A percentile compares a stretch with the other conserved stretches of the same genome.
Conservation (phyloP, 2,888 invertebrate species). For the Pammene aurita region DNA sequence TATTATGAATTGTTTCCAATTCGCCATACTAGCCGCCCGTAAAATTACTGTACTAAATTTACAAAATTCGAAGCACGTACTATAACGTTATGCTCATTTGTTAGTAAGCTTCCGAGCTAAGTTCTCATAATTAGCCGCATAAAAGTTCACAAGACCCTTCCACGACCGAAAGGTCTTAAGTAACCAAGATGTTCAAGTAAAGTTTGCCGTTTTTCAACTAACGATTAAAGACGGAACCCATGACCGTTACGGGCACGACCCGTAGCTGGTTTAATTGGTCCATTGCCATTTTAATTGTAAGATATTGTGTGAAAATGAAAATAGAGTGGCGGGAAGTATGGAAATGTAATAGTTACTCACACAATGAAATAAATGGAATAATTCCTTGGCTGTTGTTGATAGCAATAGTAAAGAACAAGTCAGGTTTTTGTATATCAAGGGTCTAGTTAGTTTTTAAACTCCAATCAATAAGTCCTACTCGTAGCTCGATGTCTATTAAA, state of each 20-base stretch:
- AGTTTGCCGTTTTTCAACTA: neutral
- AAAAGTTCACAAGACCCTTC: constrained; percentile 12
- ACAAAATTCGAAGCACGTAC: no score
- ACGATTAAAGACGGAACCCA: constrained; percentile 1
- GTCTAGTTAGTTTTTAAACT: no score
- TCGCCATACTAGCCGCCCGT: no score
- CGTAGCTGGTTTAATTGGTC: constrained; percentile 17
- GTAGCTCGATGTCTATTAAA: no score
- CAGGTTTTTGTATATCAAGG: no score
- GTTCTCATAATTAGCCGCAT: constrained; percentile 26
- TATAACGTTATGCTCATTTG: neutral
- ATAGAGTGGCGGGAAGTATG: constrained; percentile 9
- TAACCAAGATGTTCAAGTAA: neutral
- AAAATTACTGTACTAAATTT: no score
- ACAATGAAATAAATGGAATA: no score
- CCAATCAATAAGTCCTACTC: no score
- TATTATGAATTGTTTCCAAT: no score
- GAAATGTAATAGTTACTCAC: neutral
- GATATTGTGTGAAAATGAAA: constrained; percentile 35
- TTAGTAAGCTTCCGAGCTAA: neutral
- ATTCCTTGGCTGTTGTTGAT: neutral
- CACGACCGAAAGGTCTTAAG: neutral
- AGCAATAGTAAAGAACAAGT: no score
- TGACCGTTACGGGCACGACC: constrained; percentile 29
- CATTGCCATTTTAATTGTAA: constrained; percentile 25